These are phyloP conservation scores for Xenopus petersii DNA, from an alignment of 2,797 vertebrate species.

Conservation along the genomic window DNA sequence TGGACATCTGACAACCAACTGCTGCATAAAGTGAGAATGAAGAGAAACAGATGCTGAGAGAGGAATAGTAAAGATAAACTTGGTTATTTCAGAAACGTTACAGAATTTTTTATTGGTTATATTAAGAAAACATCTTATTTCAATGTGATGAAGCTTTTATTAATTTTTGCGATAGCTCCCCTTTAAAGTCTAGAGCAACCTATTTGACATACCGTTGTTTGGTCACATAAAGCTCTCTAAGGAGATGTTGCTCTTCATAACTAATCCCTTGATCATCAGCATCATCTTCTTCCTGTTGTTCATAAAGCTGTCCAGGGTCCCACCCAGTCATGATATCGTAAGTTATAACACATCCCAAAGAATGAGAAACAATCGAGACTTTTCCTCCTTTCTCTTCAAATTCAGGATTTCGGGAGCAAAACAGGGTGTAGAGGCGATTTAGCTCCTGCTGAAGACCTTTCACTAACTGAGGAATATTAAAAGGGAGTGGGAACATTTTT, in stretches of 20 bases:
- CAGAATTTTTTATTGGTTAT: too few relatives aligned
- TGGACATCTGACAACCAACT: too few relatives aligned
- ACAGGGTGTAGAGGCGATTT: conserved; percentile 90
- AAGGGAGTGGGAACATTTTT: too few relatives aligned
- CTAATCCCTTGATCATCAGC: conserved; percentile 78
- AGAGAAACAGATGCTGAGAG: too few relatives aligned
- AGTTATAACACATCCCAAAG: conserved; percentile 94
- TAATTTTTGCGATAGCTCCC: too few relatives aligned
- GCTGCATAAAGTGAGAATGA: too few relatives aligned
- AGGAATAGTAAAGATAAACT: too few relatives aligned
- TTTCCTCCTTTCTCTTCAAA: conserved; percentile 89
- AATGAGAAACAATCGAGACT: conserved; percentile 95
- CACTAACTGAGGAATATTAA: conserved; percentile 76
- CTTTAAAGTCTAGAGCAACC: too few relatives aligned
- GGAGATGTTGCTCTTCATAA: conserved; percentile 80
- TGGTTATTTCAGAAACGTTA: too few relatives aligned
- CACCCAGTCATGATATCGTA: conserved; percentile 98
- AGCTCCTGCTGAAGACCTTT: conserved; percentile 93
- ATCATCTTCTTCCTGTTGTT: conserved; percentile 82
- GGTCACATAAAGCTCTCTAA: conserved; percentile 83
- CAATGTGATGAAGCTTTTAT: too few relatives aligned
- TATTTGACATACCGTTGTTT: conserved; percentile 73
- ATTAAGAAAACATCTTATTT: too few relatives aligned
- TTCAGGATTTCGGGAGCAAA: conserved; percentile 92
- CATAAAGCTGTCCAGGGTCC: conserved; percentile 89